These are phyloP conservation scores for Botrylloides violaceus DNA, from an alignment of 23 tunicate species.

Conservation along the genomic window DNA sequence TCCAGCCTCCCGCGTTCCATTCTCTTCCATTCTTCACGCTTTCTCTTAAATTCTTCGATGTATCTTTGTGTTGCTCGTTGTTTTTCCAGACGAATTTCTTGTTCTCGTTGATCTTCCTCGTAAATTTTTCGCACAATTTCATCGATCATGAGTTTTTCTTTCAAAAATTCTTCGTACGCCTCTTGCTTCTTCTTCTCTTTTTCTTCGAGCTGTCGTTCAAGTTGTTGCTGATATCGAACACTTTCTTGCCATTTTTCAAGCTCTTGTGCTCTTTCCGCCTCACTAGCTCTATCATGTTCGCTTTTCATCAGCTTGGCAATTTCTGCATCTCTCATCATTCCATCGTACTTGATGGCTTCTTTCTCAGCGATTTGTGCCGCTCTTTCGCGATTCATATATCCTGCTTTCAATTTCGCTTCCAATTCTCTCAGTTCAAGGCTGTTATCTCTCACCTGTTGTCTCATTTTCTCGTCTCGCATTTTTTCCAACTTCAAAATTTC, in stretches of 20 bases:
- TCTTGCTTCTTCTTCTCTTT: conserved; percentile 87
- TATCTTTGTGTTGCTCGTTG: conserved; percentile 71
- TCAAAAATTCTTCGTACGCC: conserved; percentile 91
- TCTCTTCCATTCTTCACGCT: conserved; percentile 83
- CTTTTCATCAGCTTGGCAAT: conserved; percentile 53
- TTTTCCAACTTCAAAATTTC: conserved; percentile 60
- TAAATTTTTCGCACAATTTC: conserved; percentile 97
- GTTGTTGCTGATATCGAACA: conserved; percentile 68
- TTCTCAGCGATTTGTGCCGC: conserved; percentile 90
- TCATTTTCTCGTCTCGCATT: conserved; percentile 88
- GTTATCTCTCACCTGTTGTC: conserved; percentile 87
- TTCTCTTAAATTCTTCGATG: conserved; percentile 73
- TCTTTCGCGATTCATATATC: conserved; percentile 85
- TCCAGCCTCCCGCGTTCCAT: conserved; percentile 71
- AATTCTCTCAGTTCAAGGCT: conserved; percentile 76
- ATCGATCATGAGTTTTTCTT: conserved; percentile 95
- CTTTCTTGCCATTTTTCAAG: conserved; percentile 73
- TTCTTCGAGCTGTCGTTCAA: conserved; percentile 88
- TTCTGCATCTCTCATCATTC: conserved; percentile 61
- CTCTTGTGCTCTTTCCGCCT: conserved; percentile 56
- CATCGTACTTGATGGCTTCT: conserved; percentile 59
- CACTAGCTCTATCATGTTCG: conserved; percentile 67
- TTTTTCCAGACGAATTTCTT: conserved; percentile 81
- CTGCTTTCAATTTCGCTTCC: conserved; percentile 79
- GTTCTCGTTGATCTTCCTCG: conserved; percentile 82